A percentile compares a stretch with the other conserved stretches of the same genome.
phyloP scores from a whole-genome alignment of 2,797 vertebrate species.

The Ceryle rudis region DNA sequence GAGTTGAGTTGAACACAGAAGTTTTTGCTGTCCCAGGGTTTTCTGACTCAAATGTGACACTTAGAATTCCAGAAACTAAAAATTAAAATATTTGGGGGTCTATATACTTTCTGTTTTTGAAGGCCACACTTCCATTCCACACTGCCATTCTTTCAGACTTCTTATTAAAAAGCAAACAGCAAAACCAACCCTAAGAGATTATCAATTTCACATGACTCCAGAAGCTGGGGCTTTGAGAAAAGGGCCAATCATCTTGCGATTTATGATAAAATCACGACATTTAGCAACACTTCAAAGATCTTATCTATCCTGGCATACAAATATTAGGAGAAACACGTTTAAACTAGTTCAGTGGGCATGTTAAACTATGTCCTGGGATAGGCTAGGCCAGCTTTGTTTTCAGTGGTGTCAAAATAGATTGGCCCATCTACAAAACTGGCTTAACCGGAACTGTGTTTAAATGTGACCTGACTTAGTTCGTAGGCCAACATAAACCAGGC shows the following conservation, averaged over 20 bases:
- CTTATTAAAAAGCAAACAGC: neutral
- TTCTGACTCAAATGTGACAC: neutral
- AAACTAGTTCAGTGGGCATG: conserved; percentile 58
- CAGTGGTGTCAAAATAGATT: conserved; percentile 59
- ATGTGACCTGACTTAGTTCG: conserved; percentile 31
- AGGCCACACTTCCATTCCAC: neutral
- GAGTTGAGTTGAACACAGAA: neutral
- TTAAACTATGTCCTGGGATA: conserved; percentile 47
- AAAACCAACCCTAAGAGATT: neutral
- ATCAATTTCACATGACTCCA: neutral
- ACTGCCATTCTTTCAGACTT: neutral
- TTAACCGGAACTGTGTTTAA: conserved; percentile 51
- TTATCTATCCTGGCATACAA: neutral
- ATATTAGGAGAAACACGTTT: conserved; percentile 39
- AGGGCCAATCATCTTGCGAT: conserved; percentile 3
- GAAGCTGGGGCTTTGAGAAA: conserved; percentile 18
- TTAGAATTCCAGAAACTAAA: neutral
- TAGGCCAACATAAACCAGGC: neutral
- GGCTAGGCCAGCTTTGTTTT: conserved; percentile 51
- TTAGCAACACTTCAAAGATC: conserved; percentile 56
- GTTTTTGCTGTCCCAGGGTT: neutral
- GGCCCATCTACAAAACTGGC: conserved; percentile 54
- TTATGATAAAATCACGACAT: conserved; percentile 44
- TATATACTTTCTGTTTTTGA: neutral
- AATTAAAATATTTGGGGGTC: neutral